Evolutionary conservation across 2,888 invertebrate genomes (phyloP).

Genomic region (Stegana nigrithorax): DNA sequence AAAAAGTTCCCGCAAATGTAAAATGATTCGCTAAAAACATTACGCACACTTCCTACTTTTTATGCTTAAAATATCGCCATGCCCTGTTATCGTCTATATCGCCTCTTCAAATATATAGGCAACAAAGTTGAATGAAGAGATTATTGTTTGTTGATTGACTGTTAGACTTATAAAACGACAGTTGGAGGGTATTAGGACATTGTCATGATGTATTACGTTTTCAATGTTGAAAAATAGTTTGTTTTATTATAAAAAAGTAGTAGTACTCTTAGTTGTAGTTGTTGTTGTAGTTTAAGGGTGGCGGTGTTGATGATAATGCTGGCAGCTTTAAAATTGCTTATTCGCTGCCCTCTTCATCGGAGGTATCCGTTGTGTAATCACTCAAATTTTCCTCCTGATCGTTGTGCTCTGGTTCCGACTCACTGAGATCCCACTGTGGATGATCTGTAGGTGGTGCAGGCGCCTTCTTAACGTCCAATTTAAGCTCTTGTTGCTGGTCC

Average conservation of each 20-base stretch:
- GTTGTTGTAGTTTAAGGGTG: constrained; percentile 2
- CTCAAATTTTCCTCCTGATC: constrained; percentile 75
- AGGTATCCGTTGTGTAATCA: constrained; percentile 76
- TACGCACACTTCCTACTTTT: neutral
- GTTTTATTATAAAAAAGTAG: no score
- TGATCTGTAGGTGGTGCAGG: constrained; percentile 90
- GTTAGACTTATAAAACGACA: no score
- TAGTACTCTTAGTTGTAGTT: constrained; percentile 3
- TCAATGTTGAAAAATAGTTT: no score
- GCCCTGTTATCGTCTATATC: no score
- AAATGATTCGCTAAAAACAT: constrained; percentile 52
- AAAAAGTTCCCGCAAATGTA: constrained; percentile 39
- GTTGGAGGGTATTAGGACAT: no score
- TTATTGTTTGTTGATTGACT: no score
- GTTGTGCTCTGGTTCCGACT: constrained; percentile 83
- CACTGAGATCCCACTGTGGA: constrained; percentile 98
- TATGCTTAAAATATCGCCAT: neutral
- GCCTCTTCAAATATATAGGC: no score
- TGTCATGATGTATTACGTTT: no score
- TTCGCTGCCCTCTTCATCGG: constrained; percentile 72
- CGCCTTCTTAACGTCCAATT: constrained; percentile 97
- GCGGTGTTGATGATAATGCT: neutral
- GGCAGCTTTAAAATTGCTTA: constrained; percentile 48
- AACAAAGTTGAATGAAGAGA: no score
- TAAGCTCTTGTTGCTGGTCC: constrained; percentile 94